Percentiles rank a stretch among this genome's conserved stretches.
phyloP scores from a whole-genome alignment of 2,888 invertebrate species.

The Pecten maximus region DNA sequence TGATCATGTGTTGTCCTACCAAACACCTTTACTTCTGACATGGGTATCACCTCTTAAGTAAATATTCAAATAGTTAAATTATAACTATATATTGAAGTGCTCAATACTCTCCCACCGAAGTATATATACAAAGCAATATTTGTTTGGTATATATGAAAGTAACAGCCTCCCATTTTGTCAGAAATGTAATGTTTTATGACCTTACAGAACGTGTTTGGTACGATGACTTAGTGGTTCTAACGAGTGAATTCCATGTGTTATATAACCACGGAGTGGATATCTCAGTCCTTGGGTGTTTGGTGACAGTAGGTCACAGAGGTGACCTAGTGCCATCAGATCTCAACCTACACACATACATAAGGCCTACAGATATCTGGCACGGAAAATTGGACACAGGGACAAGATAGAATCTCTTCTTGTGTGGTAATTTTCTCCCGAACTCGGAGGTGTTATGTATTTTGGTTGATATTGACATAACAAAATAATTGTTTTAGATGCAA shows the following conservation, averaged over 20 bases:
- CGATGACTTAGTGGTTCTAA: neutral
- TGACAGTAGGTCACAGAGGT: neutral
- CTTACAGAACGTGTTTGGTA: neutral
- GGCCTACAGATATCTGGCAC: neutral
- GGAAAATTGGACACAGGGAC: neutral
- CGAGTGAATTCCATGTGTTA: neutral
- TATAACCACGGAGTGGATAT: neutral
- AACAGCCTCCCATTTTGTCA: too few species aligned
- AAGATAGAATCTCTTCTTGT: neutral
- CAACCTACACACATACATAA: neutral
- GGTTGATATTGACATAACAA: neutral
- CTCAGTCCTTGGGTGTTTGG: neutral
- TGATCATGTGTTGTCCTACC: neutral
- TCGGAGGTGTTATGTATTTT: neutral
- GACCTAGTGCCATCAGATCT: neutral
- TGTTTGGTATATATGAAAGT: too few species aligned
- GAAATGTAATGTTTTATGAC: too few species aligned
- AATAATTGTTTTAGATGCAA: neutral
- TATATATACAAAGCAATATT: too few species aligned
- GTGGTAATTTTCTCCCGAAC: neutral
- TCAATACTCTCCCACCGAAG: too few species aligned
- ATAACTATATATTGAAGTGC: neutral
- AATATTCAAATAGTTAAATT: neutral
- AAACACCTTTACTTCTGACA: neutral
- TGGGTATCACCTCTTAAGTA: too few species aligned